Percentiles rank a stretch among this genome's conserved stretches.
phyloP scores from a whole-genome alignment of 2,888 invertebrate genomes.

The Drosophila quinaria region DNA sequence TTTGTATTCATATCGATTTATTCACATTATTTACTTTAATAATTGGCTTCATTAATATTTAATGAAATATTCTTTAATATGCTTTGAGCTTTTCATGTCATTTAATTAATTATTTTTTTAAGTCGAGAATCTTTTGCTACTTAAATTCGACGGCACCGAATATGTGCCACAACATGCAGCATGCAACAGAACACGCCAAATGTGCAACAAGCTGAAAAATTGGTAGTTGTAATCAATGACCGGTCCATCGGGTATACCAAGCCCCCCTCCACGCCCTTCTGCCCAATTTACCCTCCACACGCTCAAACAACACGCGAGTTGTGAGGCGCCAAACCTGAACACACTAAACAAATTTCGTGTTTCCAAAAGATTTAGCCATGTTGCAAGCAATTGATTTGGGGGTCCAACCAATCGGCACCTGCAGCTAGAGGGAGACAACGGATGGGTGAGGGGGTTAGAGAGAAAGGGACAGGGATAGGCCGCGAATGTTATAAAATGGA shows the following conservation, averaged over 20 bases:
- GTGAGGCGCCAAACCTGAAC: constrained; percentile 50
- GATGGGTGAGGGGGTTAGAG: neutral
- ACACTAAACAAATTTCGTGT: constrained; percentile 71
- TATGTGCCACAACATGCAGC: constrained; percentile 18
- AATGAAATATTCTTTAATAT: constrained; percentile 1
- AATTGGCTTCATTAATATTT: constrained; percentile 3
- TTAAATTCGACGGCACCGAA: neutral
- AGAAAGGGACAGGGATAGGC: neutral
- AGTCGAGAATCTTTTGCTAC: neutral
- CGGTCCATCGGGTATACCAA: constrained; percentile 40
- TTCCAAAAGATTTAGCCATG: constrained; percentile 70
- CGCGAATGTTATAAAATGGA: constrained; percentile 24
- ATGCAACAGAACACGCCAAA: constrained; percentile 56
- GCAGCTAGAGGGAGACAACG: neutral
- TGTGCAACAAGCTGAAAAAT: constrained; percentile 75
- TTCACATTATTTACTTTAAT: constrained; percentile 5
- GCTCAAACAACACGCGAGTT: constrained; percentile 21
- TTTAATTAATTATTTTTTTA: neutral
- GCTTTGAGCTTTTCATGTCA: neutral
- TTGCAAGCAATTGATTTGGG: constrained; percentile 72
- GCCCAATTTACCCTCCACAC: neutral
- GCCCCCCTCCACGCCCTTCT: neutral
- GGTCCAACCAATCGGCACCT: constrained; percentile 21
- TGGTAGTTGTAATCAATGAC: constrained; percentile 70
- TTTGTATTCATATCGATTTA: neutral